Conservation (phyloP, 2,888 invertebrate species). For the Pecten maximus region DNA sequence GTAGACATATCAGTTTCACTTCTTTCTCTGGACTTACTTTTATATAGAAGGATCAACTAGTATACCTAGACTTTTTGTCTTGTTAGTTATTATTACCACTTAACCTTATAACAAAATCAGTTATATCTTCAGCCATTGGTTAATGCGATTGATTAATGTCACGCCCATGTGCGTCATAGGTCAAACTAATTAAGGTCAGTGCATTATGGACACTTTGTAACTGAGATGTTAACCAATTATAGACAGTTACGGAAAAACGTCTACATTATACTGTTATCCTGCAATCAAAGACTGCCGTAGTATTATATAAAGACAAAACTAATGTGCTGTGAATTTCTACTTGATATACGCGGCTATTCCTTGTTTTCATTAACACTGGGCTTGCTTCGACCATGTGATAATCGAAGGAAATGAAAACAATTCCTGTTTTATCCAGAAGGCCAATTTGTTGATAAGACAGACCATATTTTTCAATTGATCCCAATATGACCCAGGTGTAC, state of each 20-base stretch:
- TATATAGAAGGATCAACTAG: neutral
- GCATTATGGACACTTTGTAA: neutral
- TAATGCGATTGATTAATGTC: neutral
- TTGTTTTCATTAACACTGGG: neutral
- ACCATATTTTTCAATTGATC: neutral
- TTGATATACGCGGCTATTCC: neutral
- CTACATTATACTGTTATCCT: neutral
- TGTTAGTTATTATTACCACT: conserved; percentile 16
- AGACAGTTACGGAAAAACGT: neutral
- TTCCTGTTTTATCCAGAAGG: neutral
- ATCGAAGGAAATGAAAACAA: conserved; percentile 26
- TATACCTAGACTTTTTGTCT: neutral
- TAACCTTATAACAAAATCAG: neutral
- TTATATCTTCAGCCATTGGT: neutral
- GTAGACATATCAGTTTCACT: neutral
- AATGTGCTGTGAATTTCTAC: neutral
- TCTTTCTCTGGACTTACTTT: neutral
- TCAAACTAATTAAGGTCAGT: conserved; percentile 25
- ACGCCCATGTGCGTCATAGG: neutral
- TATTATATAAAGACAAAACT: neutral
- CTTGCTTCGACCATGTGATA: neutral
- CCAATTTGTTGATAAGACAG: neutral
- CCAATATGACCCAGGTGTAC: neutral
- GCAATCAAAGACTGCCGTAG: neutral
- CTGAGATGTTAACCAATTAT: neutral